Evolutionary conservation across 2,888 invertebrate genomes (phyloP), one percentile per base, ranked within the genome.

Genomic region (Aricia artaxerxes): DNA sequence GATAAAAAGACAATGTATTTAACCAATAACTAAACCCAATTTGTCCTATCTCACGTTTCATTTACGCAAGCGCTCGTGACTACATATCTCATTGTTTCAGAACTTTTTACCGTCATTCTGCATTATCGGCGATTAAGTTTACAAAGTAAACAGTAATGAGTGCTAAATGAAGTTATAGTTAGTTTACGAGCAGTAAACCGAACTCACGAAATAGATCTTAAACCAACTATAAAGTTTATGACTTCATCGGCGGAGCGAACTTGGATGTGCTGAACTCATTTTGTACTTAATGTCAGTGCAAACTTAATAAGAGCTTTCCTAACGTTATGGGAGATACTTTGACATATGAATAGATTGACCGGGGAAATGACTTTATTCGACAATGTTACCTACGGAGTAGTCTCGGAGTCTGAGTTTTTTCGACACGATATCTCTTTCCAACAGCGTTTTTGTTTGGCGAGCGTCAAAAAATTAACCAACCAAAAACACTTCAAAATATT

Each of bases 91-190:
- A 35, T 69, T 16, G 35, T 69, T 69, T 11, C 69, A 69, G 5
- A 38, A 69, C 64, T 31, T 69, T 69, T 38, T 69, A 35, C 35
- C 13, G 69, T 11, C 35, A 35, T 69, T 69, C 35, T 16, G 35
- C 69, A 13, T 73, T 78, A 76, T 76, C 13, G 38, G 49, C 24
- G 11, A 64, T 69, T 82, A 83, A 82, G 53, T 57, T 76, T 78
- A 78, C 78, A 83, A 81, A 80, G 84, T 84, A 84, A 81, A 78
- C 81, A 80, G 75, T 76, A 83, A 82, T 80, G 81, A 83, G 82
- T 81, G 81, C 82, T 83, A 86, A 87, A 86, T 85, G 85, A 86
- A 86, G 85, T 87, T 85, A 87, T 84, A 83, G 81, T 83, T 84
- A 79, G 77, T 82, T 82, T 83, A 78, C 81, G 78, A 73, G 85